These are phyloP conservation scores for Lampropteryx suffumata DNA, from an alignment of 2,888 invertebrate species.

Conservation along the genomic window DNA sequence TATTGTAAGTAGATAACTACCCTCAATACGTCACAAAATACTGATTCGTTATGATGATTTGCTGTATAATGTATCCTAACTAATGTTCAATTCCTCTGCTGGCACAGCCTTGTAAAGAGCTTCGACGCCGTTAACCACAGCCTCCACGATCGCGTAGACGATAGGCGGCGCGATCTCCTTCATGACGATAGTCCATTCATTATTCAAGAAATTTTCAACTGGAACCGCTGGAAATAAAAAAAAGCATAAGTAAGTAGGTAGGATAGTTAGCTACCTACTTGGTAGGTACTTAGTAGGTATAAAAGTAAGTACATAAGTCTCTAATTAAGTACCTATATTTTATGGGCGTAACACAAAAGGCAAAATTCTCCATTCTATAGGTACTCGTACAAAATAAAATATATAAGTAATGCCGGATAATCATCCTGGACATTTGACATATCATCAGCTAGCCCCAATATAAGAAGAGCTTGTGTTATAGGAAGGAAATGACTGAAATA, in stretches of 20 bases:
- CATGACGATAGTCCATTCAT: conserved; percentile 68
- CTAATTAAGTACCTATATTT: too few relatives aligned
- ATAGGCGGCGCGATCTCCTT: conserved; percentile 66
- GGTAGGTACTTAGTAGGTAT: too few relatives aligned
- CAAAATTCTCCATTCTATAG: too few relatives aligned
- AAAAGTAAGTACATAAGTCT: too few relatives aligned
- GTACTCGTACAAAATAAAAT: too few relatives aligned
- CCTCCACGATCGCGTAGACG: conserved; percentile 53
- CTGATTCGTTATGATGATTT: background rate
- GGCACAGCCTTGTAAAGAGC: conserved; percentile 62
- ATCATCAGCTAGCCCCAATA: too few relatives aligned
- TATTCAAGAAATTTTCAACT: conserved; percentile 58
- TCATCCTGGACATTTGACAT: too few relatives aligned
- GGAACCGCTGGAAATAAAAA: conserved; percentile 54
- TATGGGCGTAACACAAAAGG: too few relatives aligned
- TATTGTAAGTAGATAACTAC: conserved; percentile 8
- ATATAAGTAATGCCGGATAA: too few relatives aligned
- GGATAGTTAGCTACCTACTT: background rate
- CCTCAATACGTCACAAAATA: conserved; percentile 2
- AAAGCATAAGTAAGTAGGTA: background rate
- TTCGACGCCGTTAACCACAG: conserved; percentile 51
- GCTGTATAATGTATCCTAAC: background rate
- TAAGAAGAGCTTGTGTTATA: too few relatives aligned
- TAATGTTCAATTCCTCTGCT: conserved; percentile 44
- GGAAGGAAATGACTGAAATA: too few relatives aligned